Conservation (phyloP, 2,888 invertebrate species). For the Drosophila barbarae region DNA sequence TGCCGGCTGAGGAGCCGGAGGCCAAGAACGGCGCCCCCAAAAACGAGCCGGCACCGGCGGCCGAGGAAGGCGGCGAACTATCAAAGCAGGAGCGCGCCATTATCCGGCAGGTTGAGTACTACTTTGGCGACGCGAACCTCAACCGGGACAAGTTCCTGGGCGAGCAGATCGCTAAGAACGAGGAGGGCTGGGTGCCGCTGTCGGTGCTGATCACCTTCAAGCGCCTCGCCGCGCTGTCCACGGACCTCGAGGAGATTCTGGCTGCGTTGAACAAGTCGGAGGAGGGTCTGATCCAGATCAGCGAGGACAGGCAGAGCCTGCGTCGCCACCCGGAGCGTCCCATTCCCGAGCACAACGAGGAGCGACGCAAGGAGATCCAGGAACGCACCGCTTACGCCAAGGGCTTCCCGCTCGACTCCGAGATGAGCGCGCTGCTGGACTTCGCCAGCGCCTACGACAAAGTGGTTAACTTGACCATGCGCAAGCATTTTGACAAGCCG, state of each 20-base stretch:
- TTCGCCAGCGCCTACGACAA: conserved; percentile 86
- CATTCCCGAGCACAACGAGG: conserved; percentile 91
- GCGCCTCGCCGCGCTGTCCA: conserved; percentile 86
- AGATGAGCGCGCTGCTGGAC: conserved; percentile 86
- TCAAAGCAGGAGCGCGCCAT: conserved; percentile 82
- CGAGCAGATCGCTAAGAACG: conserved; percentile 90
- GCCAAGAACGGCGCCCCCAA: conserved; percentile 53
- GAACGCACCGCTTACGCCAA: conserved; percentile 92
- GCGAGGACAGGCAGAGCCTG: conserved; percentile 82
- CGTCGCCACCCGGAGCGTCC: conserved; percentile 84
- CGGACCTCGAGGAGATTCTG: conserved; percentile 85
- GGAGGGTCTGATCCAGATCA: conserved; percentile 86
- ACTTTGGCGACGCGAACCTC: conserved; percentile 94
- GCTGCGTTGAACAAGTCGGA: conserved; percentile 88
- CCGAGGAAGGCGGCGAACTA: conserved; percentile 39
- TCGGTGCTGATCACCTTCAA: conserved; percentile 93
- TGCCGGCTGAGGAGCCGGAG: conserved; percentile 33
- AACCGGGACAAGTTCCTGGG: conserved; percentile 95
- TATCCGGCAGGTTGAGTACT: conserved; percentile 83
- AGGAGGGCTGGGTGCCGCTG: conserved; percentile 95
- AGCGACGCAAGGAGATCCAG: conserved; percentile 88
- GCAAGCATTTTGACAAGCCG: conserved; percentile 83
- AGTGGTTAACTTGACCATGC: conserved; percentile 85
- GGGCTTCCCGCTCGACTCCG: conserved; percentile 87
- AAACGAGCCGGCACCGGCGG: conserved; percentile 38